These are phyloP conservation scores for Myotis brandtii DNA, from an alignment of 2,113 vertebrate species.

Conservation along the genomic window DNA sequence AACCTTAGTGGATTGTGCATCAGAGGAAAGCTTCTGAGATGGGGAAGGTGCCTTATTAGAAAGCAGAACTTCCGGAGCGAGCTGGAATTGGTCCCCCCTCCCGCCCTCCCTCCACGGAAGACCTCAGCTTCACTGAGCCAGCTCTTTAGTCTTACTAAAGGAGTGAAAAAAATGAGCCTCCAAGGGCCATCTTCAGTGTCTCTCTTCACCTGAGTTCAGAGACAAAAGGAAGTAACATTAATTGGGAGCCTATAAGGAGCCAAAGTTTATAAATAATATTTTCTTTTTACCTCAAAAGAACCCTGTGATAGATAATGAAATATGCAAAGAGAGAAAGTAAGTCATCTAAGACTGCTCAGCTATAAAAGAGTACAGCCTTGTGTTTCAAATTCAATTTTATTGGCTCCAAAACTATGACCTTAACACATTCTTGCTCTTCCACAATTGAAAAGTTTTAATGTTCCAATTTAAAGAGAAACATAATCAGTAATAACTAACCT, in stretches of 20 bases:
- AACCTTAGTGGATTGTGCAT: not conserved
- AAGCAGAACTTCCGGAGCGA: not conserved
- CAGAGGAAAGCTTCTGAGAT: not conserved
- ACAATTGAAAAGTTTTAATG: not conserved
- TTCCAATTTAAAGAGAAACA: not conserved
- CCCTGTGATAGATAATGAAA: not conserved
- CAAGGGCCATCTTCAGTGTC: rapidly evolving
- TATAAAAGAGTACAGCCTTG: not conserved
- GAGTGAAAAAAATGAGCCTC: not conserved
- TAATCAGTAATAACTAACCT: not conserved
- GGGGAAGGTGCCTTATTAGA: not conserved
- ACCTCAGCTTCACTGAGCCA: not conserved
- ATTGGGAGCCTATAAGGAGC: not conserved
- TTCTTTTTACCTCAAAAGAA: not conserved
- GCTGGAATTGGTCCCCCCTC: not conserved
- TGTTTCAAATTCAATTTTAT: not conserved
- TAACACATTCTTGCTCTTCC: not conserved
- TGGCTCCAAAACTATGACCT: not conserved
- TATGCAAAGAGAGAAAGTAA: not conserved
- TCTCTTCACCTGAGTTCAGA: not conserved
- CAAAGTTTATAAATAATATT: not conserved
- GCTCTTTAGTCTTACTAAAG: not conserved
- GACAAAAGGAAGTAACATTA: not conserved
- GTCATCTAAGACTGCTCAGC: not conserved
- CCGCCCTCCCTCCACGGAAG: not conserved